Evolutionary conservation across 2,888 invertebrate genomes (phyloP).

Genomic region (Dryobota labecula): DNA sequence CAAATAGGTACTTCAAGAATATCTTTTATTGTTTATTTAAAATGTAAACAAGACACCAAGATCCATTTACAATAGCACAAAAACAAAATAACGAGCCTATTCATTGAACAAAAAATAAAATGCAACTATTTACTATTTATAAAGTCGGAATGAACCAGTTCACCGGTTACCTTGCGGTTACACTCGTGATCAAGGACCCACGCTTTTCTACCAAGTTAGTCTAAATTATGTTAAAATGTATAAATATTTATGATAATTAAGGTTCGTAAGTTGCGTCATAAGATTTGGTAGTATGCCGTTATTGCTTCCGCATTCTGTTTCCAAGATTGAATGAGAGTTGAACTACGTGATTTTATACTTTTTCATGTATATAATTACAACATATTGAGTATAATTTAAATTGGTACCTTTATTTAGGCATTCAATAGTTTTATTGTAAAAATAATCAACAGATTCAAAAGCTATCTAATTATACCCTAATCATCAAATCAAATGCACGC

Average conservation of each 20-base stretch:
- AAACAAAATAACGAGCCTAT: slow-evolving; percentile 30
- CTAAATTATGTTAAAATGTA: slow-evolving; percentile 28
- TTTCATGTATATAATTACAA: too few species aligned
- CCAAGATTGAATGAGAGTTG: not conserved
- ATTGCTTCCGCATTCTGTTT: slow-evolving; percentile 24
- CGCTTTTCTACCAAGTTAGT: slow-evolving; percentile 12
- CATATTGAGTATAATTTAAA: not conserved
- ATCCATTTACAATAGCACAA: slow-evolving; percentile 24
- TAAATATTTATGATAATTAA: slow-evolving; percentile 33
- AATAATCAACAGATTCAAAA: not conserved
- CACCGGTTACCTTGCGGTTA: slow-evolving; percentile 26
- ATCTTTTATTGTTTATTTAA: not conserved
- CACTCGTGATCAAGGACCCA: slow-evolving; percentile 45
- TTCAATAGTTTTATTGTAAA: not conserved
- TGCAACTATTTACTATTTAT: slow-evolving; percentile 25
- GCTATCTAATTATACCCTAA: not conserved
- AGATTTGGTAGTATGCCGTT: slow-evolving; percentile 11
- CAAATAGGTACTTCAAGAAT: slow-evolving; percentile 23
- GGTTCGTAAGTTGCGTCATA: slow-evolving; percentile 15
- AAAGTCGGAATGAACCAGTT: slow-evolving; percentile 23
- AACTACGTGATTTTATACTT: not conserved
- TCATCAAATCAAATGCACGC: slow-evolving; percentile 25
- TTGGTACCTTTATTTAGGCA: not conserved
- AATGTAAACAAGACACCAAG: not conserved
- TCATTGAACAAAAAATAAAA: slow-evolving; percentile 37